A percentile compares a stretch with the other conserved stretches of the same genome.
Conservation (phyloP, 2,797 vertebrate genomes). For the Gorsachius magnificus region DNA sequence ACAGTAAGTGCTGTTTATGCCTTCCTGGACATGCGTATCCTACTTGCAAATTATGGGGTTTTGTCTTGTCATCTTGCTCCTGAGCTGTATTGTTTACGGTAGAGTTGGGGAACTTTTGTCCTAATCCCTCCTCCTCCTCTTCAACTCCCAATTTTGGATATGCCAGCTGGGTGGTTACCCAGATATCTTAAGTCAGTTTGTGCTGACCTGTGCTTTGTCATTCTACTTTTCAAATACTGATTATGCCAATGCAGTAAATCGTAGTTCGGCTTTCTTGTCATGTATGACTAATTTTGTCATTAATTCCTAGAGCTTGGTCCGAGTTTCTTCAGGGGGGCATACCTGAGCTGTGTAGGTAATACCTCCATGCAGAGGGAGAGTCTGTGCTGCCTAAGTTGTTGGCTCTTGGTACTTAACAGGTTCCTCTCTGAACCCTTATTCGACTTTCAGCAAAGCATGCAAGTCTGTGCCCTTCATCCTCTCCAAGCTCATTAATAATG, state of each 20-base stretch:
- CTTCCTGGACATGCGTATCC: neutral
- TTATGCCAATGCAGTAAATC: neutral
- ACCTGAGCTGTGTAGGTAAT: neutral
- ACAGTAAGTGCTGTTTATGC: neutral
- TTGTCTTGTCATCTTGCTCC: neutral
- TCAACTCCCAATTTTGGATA: neutral
- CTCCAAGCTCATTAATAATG: neutral
- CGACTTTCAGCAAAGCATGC: constrained; percentile 17
- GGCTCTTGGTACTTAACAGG: neutral
- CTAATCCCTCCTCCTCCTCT: neutral
- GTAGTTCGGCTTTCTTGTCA: neutral
- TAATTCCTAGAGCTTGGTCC: neutral
- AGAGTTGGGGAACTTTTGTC: neutral
- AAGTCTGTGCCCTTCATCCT: constrained; percentile 32
- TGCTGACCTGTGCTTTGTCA: neutral
- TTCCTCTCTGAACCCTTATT: neutral
- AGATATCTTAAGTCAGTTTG: neutral
- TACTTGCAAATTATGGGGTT: neutral
- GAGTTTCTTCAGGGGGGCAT: neutral
- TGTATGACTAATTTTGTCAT: neutral
- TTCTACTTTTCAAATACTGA: neutral
- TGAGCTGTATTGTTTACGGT: neutral
- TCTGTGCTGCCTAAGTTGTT: neutral
- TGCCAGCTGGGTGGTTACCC: neutral
- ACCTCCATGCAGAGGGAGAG: neutral